Percentiles rank a stretch among this genome's conserved stretches.
These are phyloP conservation scores for Styela clava DNA, from an alignment of 23 tunicate genomes.

Conservation along the genomic window DNA sequence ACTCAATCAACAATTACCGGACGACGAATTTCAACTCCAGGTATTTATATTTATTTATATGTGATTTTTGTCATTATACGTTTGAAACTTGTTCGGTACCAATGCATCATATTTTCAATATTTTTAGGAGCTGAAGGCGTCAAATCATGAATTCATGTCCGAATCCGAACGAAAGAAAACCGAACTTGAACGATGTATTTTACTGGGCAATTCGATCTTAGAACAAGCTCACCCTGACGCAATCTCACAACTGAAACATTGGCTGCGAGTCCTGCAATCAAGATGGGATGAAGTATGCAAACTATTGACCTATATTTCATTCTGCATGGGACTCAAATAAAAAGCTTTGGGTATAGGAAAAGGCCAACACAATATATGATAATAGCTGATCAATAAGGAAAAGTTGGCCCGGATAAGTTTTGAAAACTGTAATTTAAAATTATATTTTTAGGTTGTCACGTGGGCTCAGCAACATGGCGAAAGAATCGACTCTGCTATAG, in stretches of 20 bases:
- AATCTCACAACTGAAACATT: conserved; percentile 64
- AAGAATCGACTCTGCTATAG: conserved; percentile 39
- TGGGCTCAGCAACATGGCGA: conserved; percentile 45
- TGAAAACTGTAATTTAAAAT: too few relatives aligned
- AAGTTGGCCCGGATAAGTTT: too few relatives aligned
- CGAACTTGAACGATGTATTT: conserved; percentile 54
- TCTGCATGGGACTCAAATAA: neutral
- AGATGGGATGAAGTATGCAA: conserved; percentile 82
- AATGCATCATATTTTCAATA: neutral
- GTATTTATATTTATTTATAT: too few relatives aligned
- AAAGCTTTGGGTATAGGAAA: too few relatives aligned
- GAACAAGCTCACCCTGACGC: conserved; percentile 90
- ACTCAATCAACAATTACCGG: conserved; percentile 43
- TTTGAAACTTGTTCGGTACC: too few relatives aligned
- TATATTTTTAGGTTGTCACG: conserved; percentile 30
- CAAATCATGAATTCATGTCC: conserved; percentile 37
- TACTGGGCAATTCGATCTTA: conserved; percentile 63
- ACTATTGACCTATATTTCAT: too few relatives aligned
- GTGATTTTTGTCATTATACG: too few relatives aligned
- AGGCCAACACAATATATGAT: too few relatives aligned
- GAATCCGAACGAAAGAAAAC: conserved; percentile 40
- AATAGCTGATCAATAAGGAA: too few relatives aligned
- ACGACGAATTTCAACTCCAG: conserved; percentile 84
- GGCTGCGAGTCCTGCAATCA: conserved; percentile 64
- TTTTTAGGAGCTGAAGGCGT: conserved; percentile 50